Percentiles rank a stretch among this genome's conserved stretches.
phyloP scores from a whole-genome alignment of 2,113 vertebrate species.

The Vombatus ursinus region DNA sequence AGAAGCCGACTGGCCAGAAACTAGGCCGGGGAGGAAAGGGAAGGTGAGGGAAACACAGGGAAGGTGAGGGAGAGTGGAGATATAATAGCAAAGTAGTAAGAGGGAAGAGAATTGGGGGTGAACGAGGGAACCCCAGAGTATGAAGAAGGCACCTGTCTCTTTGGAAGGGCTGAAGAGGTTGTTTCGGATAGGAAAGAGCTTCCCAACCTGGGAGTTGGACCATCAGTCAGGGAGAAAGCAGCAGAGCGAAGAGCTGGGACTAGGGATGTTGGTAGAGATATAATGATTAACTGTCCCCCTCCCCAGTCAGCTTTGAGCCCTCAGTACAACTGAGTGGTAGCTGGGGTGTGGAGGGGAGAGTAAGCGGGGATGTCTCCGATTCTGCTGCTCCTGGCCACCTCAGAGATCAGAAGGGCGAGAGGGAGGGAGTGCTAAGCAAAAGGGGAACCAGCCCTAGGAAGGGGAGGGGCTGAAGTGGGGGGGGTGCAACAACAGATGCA shows the following conservation, averaged over 20 bases:
- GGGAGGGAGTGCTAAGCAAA: constrained; percentile 9
- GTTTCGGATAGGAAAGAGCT: constrained; percentile 3
- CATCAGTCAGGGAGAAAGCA: constrained; percentile 15
- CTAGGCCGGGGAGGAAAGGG: not conserved
- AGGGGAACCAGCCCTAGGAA: not conserved
- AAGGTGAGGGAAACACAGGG: not conserved
- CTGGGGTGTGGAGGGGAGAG: not conserved
- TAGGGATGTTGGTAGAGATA: constrained; percentile 1
- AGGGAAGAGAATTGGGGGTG: not conserved
- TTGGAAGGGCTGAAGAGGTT: constrained; percentile 37
- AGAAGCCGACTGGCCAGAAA: not conserved
- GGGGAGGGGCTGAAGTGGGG: constrained; percentile 5
- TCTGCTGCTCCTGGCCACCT: not conserved
- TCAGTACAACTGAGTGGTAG: not conserved
- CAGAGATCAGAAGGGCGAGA: not conserved
- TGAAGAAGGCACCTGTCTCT: constrained; percentile 16
- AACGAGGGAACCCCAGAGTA: not conserved
- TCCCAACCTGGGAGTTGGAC: not conserved
- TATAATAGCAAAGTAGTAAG: not conserved
- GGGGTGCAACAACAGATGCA: not conserved
- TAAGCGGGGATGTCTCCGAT: not conserved
- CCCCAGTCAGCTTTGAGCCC: constrained; percentile 8
- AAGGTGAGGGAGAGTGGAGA: not conserved
- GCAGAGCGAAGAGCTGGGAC: not conserved
- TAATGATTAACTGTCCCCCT: constrained; percentile 70